A percentile compares a stretch with the other conserved stretches of the same genome.
phyloP scores from a whole-genome alignment of 2,888 invertebrate genomes.

The Trypoxylon attenuatum region DNA sequence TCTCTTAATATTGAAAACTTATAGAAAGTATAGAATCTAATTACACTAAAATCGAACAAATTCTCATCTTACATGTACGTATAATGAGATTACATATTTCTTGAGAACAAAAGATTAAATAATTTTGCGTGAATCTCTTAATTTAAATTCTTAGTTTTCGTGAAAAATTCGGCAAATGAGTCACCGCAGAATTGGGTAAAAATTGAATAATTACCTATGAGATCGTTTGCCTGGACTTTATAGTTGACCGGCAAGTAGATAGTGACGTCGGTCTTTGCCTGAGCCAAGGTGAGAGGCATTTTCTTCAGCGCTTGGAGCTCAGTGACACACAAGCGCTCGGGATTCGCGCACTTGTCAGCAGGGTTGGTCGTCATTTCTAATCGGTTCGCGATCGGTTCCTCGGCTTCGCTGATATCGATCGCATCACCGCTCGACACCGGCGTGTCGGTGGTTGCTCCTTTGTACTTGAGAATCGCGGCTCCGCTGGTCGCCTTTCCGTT shows the following conservation, averaged over 20 bases:
- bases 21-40: no score
- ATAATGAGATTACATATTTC: no score
- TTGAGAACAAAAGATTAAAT: no score
- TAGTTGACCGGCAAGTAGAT: conserved; percentile 84
- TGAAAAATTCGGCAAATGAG: no score
- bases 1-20: no score
- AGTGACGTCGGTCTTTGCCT: conserved; percentile 75
- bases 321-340: conserved; percentile 77
- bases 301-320: conserved; percentile 77
- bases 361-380: conserved; percentile 62
- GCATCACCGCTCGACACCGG: conserved; percentile 14
- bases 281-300: conserved; percentile 76
- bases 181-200: no score
- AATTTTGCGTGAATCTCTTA: no score
- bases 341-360: conserved; percentile 73
- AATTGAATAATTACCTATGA: conserved; percentile 55
- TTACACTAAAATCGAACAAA: no score
- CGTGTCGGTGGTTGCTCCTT: conserved; percentile 49
- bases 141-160: no score
- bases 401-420: conserved; percentile 27
- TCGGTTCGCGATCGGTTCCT: conserved; percentile 28
- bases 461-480: conserved; percentile 76
- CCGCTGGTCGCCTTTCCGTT: conserved; percentile 75
- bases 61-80: no score
- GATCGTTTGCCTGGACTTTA: conserved; percentile 64